phyloP scores from a whole-genome alignment of 2,888 invertebrate species.

The Dryomyza anilis region DNA sequence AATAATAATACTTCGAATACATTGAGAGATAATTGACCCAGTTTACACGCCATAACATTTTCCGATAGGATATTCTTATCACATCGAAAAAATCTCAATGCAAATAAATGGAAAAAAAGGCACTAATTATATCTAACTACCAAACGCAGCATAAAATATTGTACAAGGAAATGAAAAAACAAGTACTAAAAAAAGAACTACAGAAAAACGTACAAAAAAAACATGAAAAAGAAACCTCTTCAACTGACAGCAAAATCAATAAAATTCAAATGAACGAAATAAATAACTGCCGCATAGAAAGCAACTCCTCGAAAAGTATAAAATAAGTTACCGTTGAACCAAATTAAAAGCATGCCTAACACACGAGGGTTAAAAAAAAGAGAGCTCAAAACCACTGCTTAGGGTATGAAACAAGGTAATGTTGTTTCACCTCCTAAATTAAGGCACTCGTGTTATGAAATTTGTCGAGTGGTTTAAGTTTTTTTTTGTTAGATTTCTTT shows the following conservation, averaged over 20 bases:
- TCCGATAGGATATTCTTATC: no score
- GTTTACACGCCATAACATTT: no score
- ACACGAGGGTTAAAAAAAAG: background rate
- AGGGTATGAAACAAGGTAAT: background rate
- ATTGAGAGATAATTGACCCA: no score
- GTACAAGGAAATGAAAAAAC: no score
- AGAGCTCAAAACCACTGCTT: no score
- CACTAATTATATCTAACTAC: no score
- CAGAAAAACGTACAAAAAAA: background rate
- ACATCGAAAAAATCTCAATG: no score
- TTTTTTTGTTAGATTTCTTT: background rate
- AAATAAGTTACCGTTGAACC: background rate
- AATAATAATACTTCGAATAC: no score
- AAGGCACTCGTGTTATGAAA: background rate
- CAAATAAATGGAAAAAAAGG: no score
- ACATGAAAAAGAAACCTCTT: background rate
- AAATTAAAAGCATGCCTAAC: background rate
- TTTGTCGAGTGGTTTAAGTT: background rate
- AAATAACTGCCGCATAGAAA: background rate
- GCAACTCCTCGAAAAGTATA: no score
- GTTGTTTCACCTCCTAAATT: background rate
- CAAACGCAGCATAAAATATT: no score
- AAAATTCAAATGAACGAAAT: background rate
- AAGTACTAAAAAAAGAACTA: background rate
- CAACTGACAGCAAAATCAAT: slow-evolving; percentile 20